phyloP scores from a whole-genome alignment of 1,140 invertebrate species.

The Oedothorax gibbosus region DNA sequence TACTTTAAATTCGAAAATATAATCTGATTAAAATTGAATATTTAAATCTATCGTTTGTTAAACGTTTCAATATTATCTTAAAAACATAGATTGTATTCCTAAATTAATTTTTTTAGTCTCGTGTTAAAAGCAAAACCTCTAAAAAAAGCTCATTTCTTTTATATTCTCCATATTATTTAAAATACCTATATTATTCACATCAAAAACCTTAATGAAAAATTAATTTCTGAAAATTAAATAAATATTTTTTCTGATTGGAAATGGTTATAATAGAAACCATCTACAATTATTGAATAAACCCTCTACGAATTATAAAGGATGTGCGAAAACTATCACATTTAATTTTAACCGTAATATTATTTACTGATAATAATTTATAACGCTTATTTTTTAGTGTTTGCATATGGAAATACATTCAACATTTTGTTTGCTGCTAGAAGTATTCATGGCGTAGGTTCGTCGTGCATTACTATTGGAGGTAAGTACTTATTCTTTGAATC shows the following conservation, averaged over 20 bases:
- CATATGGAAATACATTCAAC: slow-evolving; percentile 81
- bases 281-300: neutral
- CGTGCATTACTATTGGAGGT: slow-evolving; percentile 82
- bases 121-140: too few relatives aligned
- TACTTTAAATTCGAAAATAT: too few relatives aligned
- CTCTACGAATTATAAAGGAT: neutral
- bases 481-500: slow-evolving; percentile 66
- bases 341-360: neutral
- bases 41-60: too few relatives aligned
- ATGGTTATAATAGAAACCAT: neutral
- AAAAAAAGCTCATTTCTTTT: too few relatives aligned
- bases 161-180: too few relatives aligned
- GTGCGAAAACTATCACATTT: neutral
- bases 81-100: too few relatives aligned
- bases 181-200: too few relatives aligned
- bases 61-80: too few relatives aligned
- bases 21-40: too few relatives aligned
- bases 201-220: too few relatives aligned
- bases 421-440: slow-evolving; percentile 82
- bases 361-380: neutral
- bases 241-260: neutral
- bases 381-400: slow-evolving; percentile 77
- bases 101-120: too few relatives aligned
- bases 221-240: neutral
- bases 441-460: slow-evolving; percentile 87